Evolutionary conservation across 2,113 vertebrate genomes (phyloP), one percentile per base, ranked within the genome.

Genomic region (Mustelus asterias): DNA sequence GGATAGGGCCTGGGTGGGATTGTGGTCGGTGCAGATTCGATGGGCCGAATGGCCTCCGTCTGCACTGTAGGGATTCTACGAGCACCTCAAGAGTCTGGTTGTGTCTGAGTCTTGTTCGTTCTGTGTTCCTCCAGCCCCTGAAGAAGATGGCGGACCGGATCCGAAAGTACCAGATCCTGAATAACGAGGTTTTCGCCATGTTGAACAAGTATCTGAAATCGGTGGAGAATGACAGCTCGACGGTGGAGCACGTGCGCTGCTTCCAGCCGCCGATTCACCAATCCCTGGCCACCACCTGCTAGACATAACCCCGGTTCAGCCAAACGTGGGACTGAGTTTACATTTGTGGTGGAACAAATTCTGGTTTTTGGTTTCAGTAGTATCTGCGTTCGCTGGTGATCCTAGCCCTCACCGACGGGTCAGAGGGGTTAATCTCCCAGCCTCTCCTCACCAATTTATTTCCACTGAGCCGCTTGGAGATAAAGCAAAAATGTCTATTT

Each of bases 121-220:
- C 16, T 83, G 80, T 44, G 80, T 41, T 83, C 63, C 54, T 54
- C 65, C 96, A 99, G 99, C 99, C 99, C 88, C 97, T 99, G 97
- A 99, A 99, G 98, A 99, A 99, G 97, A 99, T 99, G 99, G 99
- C 99, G 0, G 99, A 99, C 97, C 98, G 99, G 97, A 99, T 99
- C 97, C 98, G 99, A 97, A 99, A 99, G 97, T 99, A 99, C 96
- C 99, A 99, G 98, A 99, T 99, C 97, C 98, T 99, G 96, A 99
- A 99, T 98, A 99, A 99, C 0, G 99, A 99, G 97, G 99, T 99
- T 95, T 99, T 99, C 96, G 99, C 99, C 97, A 99, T 99, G 97
- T 98, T 99, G 96, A 99, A 99, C 98, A 99, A 99, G 97, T 99
- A 99, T 97, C 99, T 99, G 98, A 99, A 99, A 97, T 99, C 99